These are phyloP conservation scores for Battus philenor DNA, from an alignment of 1,140 invertebrate genomes.

Conservation along the genomic window DNA sequence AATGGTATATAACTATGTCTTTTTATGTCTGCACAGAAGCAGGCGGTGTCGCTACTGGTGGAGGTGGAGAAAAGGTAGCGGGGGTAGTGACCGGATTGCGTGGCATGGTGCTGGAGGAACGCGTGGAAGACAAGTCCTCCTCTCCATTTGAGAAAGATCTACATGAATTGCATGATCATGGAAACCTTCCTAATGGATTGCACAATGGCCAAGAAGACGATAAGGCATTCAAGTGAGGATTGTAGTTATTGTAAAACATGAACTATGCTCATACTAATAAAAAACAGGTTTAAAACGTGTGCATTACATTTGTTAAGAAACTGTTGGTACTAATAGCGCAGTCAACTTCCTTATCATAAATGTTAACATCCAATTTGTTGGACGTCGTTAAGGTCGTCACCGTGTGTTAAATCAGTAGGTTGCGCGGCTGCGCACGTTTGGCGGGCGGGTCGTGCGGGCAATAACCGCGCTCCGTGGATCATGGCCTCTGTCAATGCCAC, in stretches of 20 bases:
- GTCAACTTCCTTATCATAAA: no score
- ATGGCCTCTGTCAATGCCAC: conserved; percentile 68
- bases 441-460: conserved; percentile 40
- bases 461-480: conserved; percentile 57
- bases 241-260: neutral
- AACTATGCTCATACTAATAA: no score
- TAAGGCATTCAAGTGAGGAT: conserved; percentile 92
- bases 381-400: conserved; percentile 31
- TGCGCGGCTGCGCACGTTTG: conserved; percentile 16
- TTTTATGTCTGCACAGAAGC: conserved; percentile 31
- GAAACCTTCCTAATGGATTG: conserved; percentile 81
- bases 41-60: conserved; percentile 50
- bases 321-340: no score
- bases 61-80: conserved; percentile 55
- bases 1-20: neutral
- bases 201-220: conserved; percentile 88
- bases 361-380: no score
- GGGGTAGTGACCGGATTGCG: conserved; percentile 61
- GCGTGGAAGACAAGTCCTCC: conserved; percentile 56
- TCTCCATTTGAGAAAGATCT: conserved; percentile 68
- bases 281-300: no score
- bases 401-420: conserved; percentile 17
- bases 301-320: no score
- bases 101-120: conserved; percentile 62
- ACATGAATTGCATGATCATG: conserved; percentile 63